Conservation (phyloP, 2,888 invertebrate species). For the Diploptera punctata region DNA sequence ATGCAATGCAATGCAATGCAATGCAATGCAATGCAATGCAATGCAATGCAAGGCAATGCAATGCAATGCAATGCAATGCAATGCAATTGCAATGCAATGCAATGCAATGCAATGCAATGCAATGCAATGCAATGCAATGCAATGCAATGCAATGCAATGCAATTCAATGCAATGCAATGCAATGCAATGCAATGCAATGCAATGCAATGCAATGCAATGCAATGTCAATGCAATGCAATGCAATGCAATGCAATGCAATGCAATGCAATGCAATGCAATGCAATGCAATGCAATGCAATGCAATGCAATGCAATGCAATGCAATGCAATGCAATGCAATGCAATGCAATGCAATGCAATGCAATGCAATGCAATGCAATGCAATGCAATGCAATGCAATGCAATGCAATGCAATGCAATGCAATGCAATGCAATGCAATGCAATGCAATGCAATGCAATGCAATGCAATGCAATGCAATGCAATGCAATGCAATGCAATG, state of each 20-base stretch:
- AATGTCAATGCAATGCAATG: too few species aligned
- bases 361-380: not conserved
- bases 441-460: not conserved
- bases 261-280: too few species aligned
- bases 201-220: too few species aligned
- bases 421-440: not conserved
- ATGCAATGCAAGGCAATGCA: too few species aligned
- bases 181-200: too few species aligned
- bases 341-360: not conserved
- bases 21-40: not conserved
- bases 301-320: not conserved
- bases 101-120: not conserved
- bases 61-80: too few species aligned
- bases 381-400: not conserved
- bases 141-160: too few species aligned
- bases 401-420: not conserved
- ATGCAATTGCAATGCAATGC: too few species aligned
- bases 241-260: too few species aligned
- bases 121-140: too few species aligned
- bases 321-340: not conserved
- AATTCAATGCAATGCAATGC: too few species aligned
- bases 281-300: not conserved
- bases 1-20: not conserved
- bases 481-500: not conserved
- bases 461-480: not conserved